Percentiles rank a stretch among this genome's conserved stretches.
Evolutionary conservation across 2,888 invertebrate species (phyloP).

Genomic region (Silvanus unidentatus): DNA sequence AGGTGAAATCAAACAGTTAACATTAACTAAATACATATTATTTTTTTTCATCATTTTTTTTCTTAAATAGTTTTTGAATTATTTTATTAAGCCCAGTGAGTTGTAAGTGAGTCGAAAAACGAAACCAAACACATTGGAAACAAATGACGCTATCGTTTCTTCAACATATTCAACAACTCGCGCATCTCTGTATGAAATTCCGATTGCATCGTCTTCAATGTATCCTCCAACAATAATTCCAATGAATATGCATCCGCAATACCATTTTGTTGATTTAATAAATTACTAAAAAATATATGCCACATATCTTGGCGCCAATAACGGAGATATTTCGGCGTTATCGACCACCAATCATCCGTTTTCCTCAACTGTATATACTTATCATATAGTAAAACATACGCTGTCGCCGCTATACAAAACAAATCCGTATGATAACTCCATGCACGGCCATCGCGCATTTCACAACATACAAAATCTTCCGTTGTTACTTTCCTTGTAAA

Average conservation of each 20-base stretch:
- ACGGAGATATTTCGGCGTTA: constrained; percentile 37
- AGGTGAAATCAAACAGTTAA: too few species aligned
- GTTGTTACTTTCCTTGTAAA: constrained; percentile 66
- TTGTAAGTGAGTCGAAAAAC: too few species aligned
- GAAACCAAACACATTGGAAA: too few species aligned
- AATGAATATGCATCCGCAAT: constrained; percentile 35
- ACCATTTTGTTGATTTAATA: constrained; percentile 60
- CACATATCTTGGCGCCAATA: constrained; percentile 63
- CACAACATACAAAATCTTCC: constrained; percentile 75
- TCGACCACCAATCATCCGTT: constrained; percentile 38
- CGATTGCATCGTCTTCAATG: constrained; percentile 24
- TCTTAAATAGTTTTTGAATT: too few species aligned
- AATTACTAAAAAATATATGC: constrained; percentile 71
- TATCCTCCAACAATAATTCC: constrained; percentile 30
- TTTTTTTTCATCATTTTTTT: too few species aligned
- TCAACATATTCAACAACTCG: constrained; percentile 36
- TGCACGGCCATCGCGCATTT: constrained; percentile 83
- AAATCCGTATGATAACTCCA: constrained; percentile 95
- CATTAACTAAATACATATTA: too few species aligned
- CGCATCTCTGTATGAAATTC: constrained; percentile 32
- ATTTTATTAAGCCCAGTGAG: too few species aligned
- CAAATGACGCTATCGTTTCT: constrained; percentile 34
- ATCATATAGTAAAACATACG: constrained; percentile 81
- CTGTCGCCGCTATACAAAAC: constrained; percentile 81
- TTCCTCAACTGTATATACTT: constrained; percentile 72